These are phyloP conservation scores for Lathronympha strigana DNA, from an alignment of 2,888 invertebrate genomes.

Conservation along the genomic window DNA sequence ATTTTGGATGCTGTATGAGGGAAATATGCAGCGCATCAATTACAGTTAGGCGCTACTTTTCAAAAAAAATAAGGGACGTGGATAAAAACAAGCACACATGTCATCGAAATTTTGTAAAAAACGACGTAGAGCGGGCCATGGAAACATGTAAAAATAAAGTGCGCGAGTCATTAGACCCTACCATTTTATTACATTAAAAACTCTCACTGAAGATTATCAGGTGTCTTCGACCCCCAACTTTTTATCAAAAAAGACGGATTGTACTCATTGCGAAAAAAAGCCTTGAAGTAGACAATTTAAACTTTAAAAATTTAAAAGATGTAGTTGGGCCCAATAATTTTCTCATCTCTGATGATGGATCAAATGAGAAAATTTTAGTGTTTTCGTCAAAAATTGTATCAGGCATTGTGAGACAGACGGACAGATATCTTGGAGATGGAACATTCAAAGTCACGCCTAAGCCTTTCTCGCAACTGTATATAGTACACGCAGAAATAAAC, in stretches of 20 bases:
- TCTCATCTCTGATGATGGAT: neutral
- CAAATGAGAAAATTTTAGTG: neutral
- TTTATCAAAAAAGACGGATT: neutral
- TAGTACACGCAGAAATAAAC: neutral
- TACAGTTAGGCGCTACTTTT: neutral
- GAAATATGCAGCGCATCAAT: slow-evolving; percentile 2
- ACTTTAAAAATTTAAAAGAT: neutral
- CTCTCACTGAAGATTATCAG: neutral
- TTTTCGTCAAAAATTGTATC: neutral
- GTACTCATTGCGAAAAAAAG: neutral
- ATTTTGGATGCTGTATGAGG: neutral
- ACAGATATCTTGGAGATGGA: neutral
- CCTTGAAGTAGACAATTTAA: neutral
- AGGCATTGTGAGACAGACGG: neutral
- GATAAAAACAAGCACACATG: neutral
- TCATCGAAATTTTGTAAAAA: neutral
- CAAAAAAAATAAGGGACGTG: neutral
- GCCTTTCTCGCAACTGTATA: neutral
- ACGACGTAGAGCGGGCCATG: neutral
- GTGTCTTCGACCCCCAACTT: neutral
- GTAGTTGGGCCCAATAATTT: neutral
- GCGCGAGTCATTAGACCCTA: neutral
- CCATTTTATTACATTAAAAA: neutral
- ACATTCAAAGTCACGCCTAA: neutral
- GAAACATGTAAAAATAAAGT: neutral